Base-by-base conservation (phyloP, 2,888 invertebrate species). In the Drepana falcataria region DNA sequence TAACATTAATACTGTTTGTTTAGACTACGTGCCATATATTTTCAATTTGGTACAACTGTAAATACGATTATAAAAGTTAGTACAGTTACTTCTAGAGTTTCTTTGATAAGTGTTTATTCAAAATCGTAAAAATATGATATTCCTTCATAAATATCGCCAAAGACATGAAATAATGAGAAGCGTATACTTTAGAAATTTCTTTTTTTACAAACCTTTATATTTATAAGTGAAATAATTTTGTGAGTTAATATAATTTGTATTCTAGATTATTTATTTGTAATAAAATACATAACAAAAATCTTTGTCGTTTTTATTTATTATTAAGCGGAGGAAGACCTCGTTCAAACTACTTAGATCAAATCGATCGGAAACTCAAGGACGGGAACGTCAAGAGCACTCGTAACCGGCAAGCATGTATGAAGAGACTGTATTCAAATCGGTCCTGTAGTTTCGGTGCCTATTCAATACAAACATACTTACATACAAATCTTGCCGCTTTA, bases 201-300 rank as follows among this genome's bases (percentile, higher is more conserved):
- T 69, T 73, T 63, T 59, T 59, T 71, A 64, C 65, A 65, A 66
- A 60, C 65, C 54, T 71, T 62, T 69, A 68, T 59, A 61, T 58
- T 53, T 56, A 59, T 47, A 51, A 60, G 60, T 59, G 60, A 65
- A 60, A 68, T 59, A 65, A 68, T 67, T 75, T 76, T 77, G 73
- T 76, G 77, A 77, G 71, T 73, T 44, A 69, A 76, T 69, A 71
- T 70, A 61, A 71, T 71, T 69, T 76, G 75, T 78, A 82, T 73
- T 77, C 68, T 83, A 84, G 81, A 70, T 75, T 85, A 87, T 86
- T 87, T 86, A 87, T 85, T 85, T 84, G 74, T 82, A 84, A 79
- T 85, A 84, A 80, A 81, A 74, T 70, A 71, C 63, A 68, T 62
- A 56, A 54, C 69, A 54, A 64, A 68, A 53, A 56, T 37, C 21